Base-by-base conservation (phyloP, 2,888 invertebrate genomes). In the Diadegma fenestrale region DNA sequence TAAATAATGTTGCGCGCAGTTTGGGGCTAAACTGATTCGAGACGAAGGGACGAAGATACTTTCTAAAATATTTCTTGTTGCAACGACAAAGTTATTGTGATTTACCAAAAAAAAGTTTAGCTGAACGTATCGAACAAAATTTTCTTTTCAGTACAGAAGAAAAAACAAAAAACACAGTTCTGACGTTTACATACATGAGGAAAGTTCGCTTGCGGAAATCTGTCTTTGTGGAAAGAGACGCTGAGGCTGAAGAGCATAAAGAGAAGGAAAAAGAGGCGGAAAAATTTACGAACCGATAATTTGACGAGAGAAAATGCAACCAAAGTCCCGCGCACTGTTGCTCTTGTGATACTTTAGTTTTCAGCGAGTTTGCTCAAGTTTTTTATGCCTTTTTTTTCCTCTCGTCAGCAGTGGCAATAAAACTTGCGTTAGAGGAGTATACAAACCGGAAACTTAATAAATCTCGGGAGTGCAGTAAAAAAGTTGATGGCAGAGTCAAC, bases 181-280 rank as follows among this genome's bases (percentile, higher is more conserved):
- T 80, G 84, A 80, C 81, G 85, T 87, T 89, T 88, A 73, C 82
- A 89, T 86, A 89, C 88, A 90, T 89, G 88, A 88, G 88, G 87
- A 89, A 90, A 90, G 90, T 89, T 89, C 80, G 87, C 58, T 7
- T 30, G 51, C 66, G 54, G 69, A 80, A 86, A 77, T 87, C 77
- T 84, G 75, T 66, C 69, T 61, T 69, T 48, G 82, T 83, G 33
- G 48, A 81, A 69, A 12, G 58, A 68, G 33, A 73, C 64, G 69
- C 41, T 33, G 68, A 45, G 37, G 76, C 43, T 58, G 41, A 26
- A 45, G 37, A 37, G 66, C 22, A 61, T 17, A 30, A 19, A 17
- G 12, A n/a, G 61, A 26, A 72, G 66, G 5, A 48, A 68, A 51
- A 51, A 54, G n/a, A 54, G 41, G 33, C 51, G 73, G 37, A 68